phyloP scores from a whole-genome alignment of 2,113 vertebrate genomes.

The Burhinus bistriatus region DNA sequence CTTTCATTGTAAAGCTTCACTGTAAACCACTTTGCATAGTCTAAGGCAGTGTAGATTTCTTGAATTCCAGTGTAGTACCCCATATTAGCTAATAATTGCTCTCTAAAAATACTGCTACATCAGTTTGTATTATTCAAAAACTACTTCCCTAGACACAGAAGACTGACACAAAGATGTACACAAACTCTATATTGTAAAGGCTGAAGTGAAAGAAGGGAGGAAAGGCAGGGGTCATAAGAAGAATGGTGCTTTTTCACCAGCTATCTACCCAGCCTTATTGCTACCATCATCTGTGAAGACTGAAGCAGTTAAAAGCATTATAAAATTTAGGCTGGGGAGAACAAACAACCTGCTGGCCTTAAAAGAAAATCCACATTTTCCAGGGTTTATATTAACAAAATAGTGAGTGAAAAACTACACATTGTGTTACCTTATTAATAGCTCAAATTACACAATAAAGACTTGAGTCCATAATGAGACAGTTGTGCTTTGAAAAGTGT shows the following conservation, averaged over 20 bases:
- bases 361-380: neutral
- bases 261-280: neutral
- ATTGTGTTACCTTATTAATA: neutral
- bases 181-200: neutral
- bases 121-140: neutral
- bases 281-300: neutral
- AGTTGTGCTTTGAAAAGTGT: neutral
- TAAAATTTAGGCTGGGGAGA: neutral
- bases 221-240: neutral
- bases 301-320: neutral
- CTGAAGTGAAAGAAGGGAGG: neutral
- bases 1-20: neutral
- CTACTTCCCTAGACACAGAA: neutral
- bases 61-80: neutral
- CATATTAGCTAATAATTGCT: neutral
- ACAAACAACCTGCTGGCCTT: neutral
- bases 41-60: neutral
- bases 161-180: neutral
- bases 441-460: neutral
- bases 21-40: neutral
- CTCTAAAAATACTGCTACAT: neutral
- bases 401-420: neutral
- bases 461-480: neutral
- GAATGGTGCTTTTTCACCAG: neutral
- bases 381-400: neutral